These are phyloP conservation scores for Catajapyx aquilonaris DNA, from an alignment of 1,140 invertebrate species.

Conservation along the genomic window DNA sequence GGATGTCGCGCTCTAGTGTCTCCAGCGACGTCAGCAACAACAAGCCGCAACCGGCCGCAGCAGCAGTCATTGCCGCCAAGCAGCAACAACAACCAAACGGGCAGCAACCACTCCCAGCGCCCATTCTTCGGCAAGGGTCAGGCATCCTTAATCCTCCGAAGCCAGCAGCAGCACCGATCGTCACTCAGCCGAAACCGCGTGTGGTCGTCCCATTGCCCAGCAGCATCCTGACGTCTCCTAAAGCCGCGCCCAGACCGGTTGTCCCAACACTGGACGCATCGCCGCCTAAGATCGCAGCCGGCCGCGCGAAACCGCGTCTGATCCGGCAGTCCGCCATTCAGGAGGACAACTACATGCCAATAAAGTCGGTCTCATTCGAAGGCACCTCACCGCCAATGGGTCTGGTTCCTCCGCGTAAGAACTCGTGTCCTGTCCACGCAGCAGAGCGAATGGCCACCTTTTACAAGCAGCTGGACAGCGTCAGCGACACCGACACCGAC, in stretches of 20 bases:
- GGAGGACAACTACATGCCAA: slow-evolving; percentile 24
- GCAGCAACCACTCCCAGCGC: neutral
- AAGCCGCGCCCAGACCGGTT: slow-evolving; percentile 23
- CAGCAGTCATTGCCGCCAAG: neutral
- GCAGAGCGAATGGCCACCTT: neutral
- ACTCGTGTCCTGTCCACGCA: neutral
- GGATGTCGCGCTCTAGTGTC: slow-evolving; percentile 53
- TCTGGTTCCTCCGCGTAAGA: neutral
- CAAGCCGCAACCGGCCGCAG: neutral
- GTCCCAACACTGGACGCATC: slow-evolving; percentile 12
- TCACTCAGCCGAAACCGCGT: neutral
- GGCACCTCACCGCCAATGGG: neutral
- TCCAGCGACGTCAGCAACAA: slow-evolving; percentile 16
- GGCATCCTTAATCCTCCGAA: neutral
- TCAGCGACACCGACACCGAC: slow-evolving; percentile 6
- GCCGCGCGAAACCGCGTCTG: slow-evolving; percentile 37
- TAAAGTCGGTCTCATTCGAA: slow-evolving; percentile 8
- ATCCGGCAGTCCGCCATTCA: slow-evolving; percentile 52
- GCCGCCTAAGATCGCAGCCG: slow-evolving; percentile 8
- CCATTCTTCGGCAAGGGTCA: neutral
- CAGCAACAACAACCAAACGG: neutral
- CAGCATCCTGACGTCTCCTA: slow-evolving; percentile 16
- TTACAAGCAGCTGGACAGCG: slow-evolving; percentile 3
- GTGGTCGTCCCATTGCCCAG: neutral
- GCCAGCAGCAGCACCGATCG: neutral